Evolutionary conservation across 1,140 invertebrate genomes (phyloP), one percentile per base, ranked within the genome.

Genomic region (Glossosoma conforme): DNA sequence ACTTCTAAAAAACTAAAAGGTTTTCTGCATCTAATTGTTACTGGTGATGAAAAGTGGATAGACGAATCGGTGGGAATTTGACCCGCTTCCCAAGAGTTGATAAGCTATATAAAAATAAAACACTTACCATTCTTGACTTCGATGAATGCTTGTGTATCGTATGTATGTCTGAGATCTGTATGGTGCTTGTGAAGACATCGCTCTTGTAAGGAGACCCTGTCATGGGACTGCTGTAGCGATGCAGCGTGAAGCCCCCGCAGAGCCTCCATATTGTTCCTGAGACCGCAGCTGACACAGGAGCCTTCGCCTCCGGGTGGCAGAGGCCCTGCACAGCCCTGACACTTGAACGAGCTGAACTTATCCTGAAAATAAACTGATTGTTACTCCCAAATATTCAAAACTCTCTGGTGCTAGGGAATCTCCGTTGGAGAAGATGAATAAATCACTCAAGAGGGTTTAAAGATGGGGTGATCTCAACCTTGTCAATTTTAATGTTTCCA

Each of bases 131-230:
- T 30, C 1, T 10, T 9, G 13, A 19, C 42, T 2, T 32, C 30
- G 11, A 30, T 32, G 2, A 32, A 5, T 9, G 25, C 25, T 30
- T 32, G 14, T 11, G 20, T n/a, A 30, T 44, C 42, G 20, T 30
- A 32, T 44, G 42, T 44, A 0, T 32, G 18, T 10, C 42, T 14
- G 19, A 44, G 33, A 44, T 32, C 13, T 32, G 11, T 17, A 33
- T 44, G 30, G 21, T 30, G 33, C 20, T 44, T 44, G 25, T 19
- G 21, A n/a, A 44, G 19, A 9, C 10, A 32, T 13, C 5, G 18
- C n/a, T 44, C n/a, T 44, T 44, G 42, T 42, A 10, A n/a, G 25
- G 28, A 9, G 13, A 15, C 35, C 18, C 42, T 28, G 15, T 44
- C 14, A 11, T 19, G 6, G 13, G 28, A 44, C 1, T 30, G 42